phyloP scores from a whole-genome alignment of 2,888 invertebrate genomes.

The Pterostichus madidus region DNA sequence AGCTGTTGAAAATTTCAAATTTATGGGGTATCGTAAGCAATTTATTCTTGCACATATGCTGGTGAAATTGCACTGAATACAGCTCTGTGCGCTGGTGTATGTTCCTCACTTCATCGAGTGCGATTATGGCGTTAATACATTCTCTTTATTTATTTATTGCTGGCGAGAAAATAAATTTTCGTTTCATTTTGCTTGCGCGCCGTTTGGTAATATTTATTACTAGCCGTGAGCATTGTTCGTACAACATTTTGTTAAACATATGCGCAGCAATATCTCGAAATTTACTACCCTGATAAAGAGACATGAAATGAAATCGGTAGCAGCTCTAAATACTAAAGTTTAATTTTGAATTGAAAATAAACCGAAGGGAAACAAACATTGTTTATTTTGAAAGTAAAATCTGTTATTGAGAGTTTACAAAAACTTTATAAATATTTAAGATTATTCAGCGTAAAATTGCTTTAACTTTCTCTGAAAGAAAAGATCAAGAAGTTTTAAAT shows the following conservation, averaged over 20 bases:
- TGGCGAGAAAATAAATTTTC: constrained; percentile 34
- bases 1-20: not conserved
- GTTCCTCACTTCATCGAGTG: constrained; percentile 47
- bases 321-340: constrained; percentile 5
- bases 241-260: constrained; percentile 41
- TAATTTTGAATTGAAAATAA: constrained; percentile 22
- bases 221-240: constrained; percentile 1
- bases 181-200: constrained; percentile 41
- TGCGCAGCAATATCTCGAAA: constrained; percentile 33
- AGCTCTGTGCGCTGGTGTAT: not conserved
- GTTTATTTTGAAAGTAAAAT: not conserved
- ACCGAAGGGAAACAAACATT: not conserved
- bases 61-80: not conserved
- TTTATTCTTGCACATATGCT: not conserved
- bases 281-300: constrained; percentile 15
- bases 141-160: constrained; percentile 47
- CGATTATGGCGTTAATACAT: constrained; percentile 43
- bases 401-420: not conserved
- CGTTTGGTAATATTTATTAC: constrained; percentile 45
- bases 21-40: not conserved
- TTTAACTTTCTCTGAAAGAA: constrained; percentile 5
- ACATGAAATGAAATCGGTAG: constrained; percentile 7
- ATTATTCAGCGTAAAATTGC: constrained; percentile 40
- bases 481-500: constrained; percentile 36
- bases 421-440: constrained; percentile 36